These are phyloP conservation scores for Cylas formicarius DNA, from an alignment of 1,140 invertebrate species.

Conservation along the genomic window DNA sequence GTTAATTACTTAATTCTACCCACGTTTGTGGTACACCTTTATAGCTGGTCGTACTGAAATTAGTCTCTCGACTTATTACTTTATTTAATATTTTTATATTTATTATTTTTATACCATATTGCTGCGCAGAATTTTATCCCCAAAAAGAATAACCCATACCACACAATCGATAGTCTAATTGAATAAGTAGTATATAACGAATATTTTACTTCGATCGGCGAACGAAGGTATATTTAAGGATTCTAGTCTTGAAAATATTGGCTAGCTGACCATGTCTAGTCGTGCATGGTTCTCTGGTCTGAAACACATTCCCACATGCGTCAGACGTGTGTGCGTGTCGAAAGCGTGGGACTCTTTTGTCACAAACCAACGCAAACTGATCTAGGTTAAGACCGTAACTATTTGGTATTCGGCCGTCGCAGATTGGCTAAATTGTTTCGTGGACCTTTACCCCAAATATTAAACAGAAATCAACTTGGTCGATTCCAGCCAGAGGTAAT, in stretches of 20 bases:
- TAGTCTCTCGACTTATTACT: too few species aligned
- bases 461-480: not conserved
- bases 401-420: not conserved
- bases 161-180: too few species aligned
- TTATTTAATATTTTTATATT: too few species aligned
- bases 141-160: constrained; percentile 9
- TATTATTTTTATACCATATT: too few species aligned
- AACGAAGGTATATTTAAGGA: constrained; percentile 1
- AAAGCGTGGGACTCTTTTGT: constrained; percentile 5
- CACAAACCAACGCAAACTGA: constrained; percentile 1
- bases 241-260: constrained; percentile 4
- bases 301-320: constrained; percentile 7
- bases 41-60: too few species aligned
- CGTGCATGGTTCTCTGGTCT: not conserved
- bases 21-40: too few species aligned
- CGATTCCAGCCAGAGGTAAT: too few species aligned
- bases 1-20: too few species aligned
- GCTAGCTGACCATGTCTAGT: not conserved
- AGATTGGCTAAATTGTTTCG: not conserved
- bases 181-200: too few species aligned
- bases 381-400: constrained; percentile 2
- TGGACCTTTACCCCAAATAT: constrained; percentile 5
- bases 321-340: not conserved
- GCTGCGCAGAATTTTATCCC: too few species aligned
- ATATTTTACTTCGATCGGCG: too few species aligned